Percentiles rank a stretch among this genome's conserved stretches.
phyloP scores from a whole-genome alignment of 2,797 vertebrate genomes.

The Acestrorhynchus altus region DNA sequence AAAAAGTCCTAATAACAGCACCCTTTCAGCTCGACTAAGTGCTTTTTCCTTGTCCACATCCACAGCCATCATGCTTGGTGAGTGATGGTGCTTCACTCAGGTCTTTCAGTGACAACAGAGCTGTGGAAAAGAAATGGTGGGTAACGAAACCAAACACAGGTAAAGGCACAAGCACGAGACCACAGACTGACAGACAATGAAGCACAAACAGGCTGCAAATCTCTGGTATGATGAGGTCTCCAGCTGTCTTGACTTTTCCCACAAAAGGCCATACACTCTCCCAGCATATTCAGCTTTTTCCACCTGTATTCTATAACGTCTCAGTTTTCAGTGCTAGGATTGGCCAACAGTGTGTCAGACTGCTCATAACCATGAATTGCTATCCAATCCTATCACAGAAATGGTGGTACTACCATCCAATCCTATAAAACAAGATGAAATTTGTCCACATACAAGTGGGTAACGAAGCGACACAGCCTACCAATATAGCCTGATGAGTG shows the following conservation, averaged over 20 bases:
- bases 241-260: conserved; percentile 3
- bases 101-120: conserved; percentile 32
- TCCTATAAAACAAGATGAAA: neutral
- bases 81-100: conserved; percentile 22
- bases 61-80: neutral
- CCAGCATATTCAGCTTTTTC: neutral
- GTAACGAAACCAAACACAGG: conserved; percentile 23
- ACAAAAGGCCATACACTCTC: neutral
- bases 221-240: conserved; percentile 40
- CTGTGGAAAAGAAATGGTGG: conserved; percentile 32
- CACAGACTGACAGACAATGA: conserved; percentile 29
- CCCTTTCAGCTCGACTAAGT: neutral
- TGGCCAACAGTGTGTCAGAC: neutral
- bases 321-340: neutral
- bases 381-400: neutral
- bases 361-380: neutral
- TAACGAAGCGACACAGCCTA: neutral
- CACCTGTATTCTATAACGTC: conserved; percentile 25
- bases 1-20: conserved; percentile 25
- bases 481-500: conserved; percentile 64
- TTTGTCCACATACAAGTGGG: neutral
- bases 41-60: conserved; percentile 36
- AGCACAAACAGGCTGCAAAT: conserved; percentile 48
- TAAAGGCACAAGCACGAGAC: conserved; percentile 23
- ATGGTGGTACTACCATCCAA: neutral